These are phyloP conservation scores for Drosophila colorata DNA, from an alignment of 2,888 invertebrate species.

Conservation along the genomic window DNA sequence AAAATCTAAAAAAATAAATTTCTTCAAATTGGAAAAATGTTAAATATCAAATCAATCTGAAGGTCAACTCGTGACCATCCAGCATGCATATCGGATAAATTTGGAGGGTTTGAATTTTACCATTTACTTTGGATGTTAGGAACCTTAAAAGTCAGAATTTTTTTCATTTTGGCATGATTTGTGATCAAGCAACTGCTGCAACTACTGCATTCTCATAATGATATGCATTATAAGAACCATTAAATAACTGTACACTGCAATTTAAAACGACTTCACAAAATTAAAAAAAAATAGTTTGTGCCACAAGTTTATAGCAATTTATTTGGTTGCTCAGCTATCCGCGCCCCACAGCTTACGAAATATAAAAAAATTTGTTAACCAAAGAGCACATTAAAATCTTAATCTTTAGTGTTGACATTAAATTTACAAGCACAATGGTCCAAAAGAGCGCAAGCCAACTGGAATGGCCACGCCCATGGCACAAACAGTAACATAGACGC, in stretches of 20 bases:
- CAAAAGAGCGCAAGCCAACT: slow-evolving; percentile 19
- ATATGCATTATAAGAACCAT: neutral
- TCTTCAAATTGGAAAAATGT: too few species aligned
- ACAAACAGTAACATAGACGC: slow-evolving; percentile 28
- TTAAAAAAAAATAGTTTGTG: slow-evolving; percentile 1
- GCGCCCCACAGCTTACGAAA: neutral
- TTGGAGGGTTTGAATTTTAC: too few species aligned
- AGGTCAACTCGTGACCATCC: too few species aligned
- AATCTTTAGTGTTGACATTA: slow-evolving; percentile 79
- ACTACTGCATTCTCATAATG: neutral
- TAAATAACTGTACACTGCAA: neutral
- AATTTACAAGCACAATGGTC: slow-evolving; percentile 53
- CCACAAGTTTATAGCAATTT: slow-evolving; percentile 5
- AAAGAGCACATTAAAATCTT: slow-evolving; percentile 70
- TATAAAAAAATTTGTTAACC: slow-evolving; percentile 67
- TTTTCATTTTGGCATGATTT: neutral
- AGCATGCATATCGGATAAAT: too few species aligned
- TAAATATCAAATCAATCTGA: too few species aligned
- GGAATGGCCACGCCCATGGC: slow-evolving; percentile 31
- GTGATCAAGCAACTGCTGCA: too few species aligned
- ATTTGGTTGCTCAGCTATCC: neutral
- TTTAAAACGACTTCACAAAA: neutral
- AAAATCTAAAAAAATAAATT: too few species aligned
- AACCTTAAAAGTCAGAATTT: too few species aligned
- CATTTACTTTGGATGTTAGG: too few species aligned